A percentile compares a stretch with the other conserved stretches of the same genome.
phyloP scores from a whole-genome alignment of 2,113 vertebrate species.

The Callospermophilus lateralis region DNA sequence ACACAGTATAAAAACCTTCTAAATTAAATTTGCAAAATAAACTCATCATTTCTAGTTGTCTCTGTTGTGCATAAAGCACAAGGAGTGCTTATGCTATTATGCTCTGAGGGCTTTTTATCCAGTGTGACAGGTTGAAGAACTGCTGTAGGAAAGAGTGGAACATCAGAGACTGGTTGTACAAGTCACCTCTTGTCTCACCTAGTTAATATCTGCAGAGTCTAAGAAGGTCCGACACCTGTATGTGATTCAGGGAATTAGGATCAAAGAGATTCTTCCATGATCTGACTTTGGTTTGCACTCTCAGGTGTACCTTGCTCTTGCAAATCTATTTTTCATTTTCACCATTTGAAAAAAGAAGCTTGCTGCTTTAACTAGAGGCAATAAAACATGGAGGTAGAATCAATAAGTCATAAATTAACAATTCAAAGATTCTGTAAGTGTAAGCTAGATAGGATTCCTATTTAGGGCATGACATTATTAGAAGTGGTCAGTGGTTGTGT shows the following conservation, averaged over 20 bases:
- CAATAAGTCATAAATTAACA: slow-evolving; percentile 73
- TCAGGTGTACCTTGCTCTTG: slow-evolving; percentile 80
- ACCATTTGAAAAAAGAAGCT: slow-evolving; percentile 81
- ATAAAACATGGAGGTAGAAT: slow-evolving; percentile 70
- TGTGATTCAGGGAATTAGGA: slow-evolving; percentile 83
- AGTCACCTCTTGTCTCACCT: slow-evolving; percentile 83
- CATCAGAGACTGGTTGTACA: slow-evolving; percentile 60
- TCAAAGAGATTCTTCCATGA: slow-evolving; percentile 81
- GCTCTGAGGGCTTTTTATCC: slow-evolving; percentile 72
- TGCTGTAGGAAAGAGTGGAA: slow-evolving; percentile 50
- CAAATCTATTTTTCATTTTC: slow-evolving; percentile 85
- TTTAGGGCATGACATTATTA: slow-evolving; percentile 73
- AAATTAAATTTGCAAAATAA: slow-evolving; percentile 78
- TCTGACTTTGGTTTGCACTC: slow-evolving; percentile 77
- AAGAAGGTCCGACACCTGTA: slow-evolving; percentile 78
- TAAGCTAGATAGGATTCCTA: slow-evolving; percentile 74
- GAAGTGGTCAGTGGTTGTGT: slow-evolving; percentile 74
- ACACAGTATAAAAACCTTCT: slow-evolving; percentile 46
- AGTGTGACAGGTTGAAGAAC: slow-evolving; percentile 75
- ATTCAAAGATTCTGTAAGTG: slow-evolving; percentile 83
- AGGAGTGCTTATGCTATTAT: background rate
- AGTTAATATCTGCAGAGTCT: slow-evolving; percentile 82
- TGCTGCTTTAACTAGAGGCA: slow-evolving; percentile 70
- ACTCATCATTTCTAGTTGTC: slow-evolving; percentile 75
- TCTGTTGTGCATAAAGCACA: slow-evolving; percentile 66